These are phyloP conservation scores for Microplitis deprimator DNA, from an alignment of 2,888 invertebrate genomes.

Conservation along the genomic window DNA sequence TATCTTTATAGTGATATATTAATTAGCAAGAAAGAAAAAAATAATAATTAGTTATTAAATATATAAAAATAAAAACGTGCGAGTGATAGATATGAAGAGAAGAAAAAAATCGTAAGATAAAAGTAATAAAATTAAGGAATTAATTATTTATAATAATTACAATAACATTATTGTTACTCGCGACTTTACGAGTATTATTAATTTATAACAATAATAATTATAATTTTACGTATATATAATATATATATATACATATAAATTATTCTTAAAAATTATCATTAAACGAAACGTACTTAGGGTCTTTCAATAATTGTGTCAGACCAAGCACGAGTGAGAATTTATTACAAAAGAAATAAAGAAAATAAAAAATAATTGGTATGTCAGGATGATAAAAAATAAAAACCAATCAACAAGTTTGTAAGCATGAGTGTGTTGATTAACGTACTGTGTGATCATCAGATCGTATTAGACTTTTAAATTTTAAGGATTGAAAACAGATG, in stretches of 20 bases:
- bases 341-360: conserved; percentile 30
- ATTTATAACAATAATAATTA: conserved; percentile 50
- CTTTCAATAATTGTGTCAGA: conserved; percentile 36
- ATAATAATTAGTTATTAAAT: conserved; percentile 45
- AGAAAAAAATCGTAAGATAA: conserved; percentile 38
- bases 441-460: background rate
- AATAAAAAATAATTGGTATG: conserved; percentile 20
- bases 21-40: conserved; percentile 27
- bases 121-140: too few relatives aligned
- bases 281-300: conserved; percentile 50
- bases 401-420: conserved; percentile 20
- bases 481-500: too few relatives aligned
- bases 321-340: conserved; percentile 34
- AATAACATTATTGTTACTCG: conserved; percentile 35
- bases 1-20: conserved; percentile 23
- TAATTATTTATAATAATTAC: conserved; percentile 4
- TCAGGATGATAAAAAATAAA: background rate
- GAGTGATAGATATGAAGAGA: conserved; percentile 51
- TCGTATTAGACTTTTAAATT: too few relatives aligned
- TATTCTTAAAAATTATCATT: too few relatives aligned
- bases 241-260: too few relatives aligned
- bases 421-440: conserved; percentile 24
- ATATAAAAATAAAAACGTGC: conserved; percentile 44
- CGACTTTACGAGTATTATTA: conserved; percentile 53
- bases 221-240: too few relatives aligned